These are phyloP conservation scores for Platichthys stellatus DNA, from an alignment of 2,113 vertebrate genomes.

Conservation along the genomic window DNA sequence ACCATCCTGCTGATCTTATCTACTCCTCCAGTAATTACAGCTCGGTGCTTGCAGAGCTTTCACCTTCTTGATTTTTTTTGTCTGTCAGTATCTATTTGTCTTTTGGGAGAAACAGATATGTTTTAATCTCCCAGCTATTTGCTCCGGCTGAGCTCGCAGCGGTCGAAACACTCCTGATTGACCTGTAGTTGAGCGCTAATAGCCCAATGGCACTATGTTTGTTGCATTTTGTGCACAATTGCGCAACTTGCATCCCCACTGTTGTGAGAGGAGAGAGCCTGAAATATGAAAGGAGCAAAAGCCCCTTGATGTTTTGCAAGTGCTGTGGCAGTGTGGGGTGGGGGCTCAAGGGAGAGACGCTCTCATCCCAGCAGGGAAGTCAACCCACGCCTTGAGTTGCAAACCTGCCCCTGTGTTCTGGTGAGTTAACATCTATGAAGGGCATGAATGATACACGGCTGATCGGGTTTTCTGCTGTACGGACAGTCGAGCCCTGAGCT, in stretches of 20 bases:
- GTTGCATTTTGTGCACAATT: slow-evolving; percentile 38
- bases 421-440: slow-evolving; percentile 51
- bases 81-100: slow-evolving; percentile 46
- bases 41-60: slow-evolving; percentile 12
- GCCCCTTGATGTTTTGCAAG: slow-evolving; percentile 65
- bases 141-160: slow-evolving; percentile 59
- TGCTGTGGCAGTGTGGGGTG: slow-evolving; percentile 62
- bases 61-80: slow-evolving; percentile 24
- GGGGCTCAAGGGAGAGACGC: slow-evolving; percentile 64
- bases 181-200: slow-evolving; percentile 64
- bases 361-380: slow-evolving; percentile 64
- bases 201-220: slow-evolving; percentile 50
- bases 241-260: slow-evolving; percentile 18
- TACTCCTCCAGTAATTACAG: slow-evolving; percentile 39
- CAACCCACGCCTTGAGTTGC: slow-evolving; percentile 45
- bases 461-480: slow-evolving; percentile 42
- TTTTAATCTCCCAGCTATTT: slow-evolving; percentile 56
- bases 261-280: slow-evolving; percentile 18
- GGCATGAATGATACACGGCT: slow-evolving; percentile 50
- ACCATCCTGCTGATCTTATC: slow-evolving; percentile 35
- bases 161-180: slow-evolving; percentile 59
- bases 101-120: slow-evolving; percentile 41
- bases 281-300: slow-evolving; percentile 49
- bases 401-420: slow-evolving; percentile 46
- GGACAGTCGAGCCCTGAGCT: slow-evolving; percentile 17